These are phyloP conservation scores for Netelia virgata DNA, from an alignment of 2,888 invertebrate genomes.

Conservation along the genomic window DNA sequence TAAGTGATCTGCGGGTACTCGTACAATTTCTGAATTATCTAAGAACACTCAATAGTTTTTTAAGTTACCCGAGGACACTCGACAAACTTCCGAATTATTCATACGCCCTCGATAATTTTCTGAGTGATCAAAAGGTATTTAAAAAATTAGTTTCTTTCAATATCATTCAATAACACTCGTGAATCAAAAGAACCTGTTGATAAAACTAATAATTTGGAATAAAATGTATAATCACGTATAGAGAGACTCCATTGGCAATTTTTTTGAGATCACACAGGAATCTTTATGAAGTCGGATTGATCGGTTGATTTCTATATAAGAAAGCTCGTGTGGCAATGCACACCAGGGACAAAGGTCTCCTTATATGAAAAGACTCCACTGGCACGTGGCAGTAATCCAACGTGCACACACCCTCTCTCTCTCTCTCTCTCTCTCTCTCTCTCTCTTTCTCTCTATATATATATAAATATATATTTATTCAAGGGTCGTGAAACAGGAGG, in stretches of 20 bases:
- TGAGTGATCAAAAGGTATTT: not conserved
- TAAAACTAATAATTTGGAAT: not conserved
- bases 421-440: not conserved
- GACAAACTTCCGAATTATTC: no score
- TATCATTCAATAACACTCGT: not conserved
- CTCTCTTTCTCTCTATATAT: conserved; percentile 7
- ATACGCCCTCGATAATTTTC: no score
- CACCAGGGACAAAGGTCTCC: conserved; percentile 62
- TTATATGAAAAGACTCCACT: conserved; percentile 60
- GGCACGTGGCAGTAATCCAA: conserved; percentile 65
- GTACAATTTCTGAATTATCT: no score
- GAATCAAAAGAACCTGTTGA: not conserved
- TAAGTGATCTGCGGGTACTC: no score
- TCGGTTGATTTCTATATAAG: conserved; percentile 39
- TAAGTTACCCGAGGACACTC: no score
- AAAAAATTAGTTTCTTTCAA: not conserved
- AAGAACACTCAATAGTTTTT: no score
- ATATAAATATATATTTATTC: conserved; percentile 21
- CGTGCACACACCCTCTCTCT: conserved; percentile 1
- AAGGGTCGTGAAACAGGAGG: conserved; percentile 77
- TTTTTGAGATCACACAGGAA: conserved; percentile 43
- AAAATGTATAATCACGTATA: not conserved
- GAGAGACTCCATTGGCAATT: conserved; percentile 17
- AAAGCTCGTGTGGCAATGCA: conserved; percentile 40
- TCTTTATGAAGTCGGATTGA: conserved; percentile 25